Base-by-base conservation (phyloP, 2,113 vertebrate species). In the Grammomys dolichurus region DNA sequence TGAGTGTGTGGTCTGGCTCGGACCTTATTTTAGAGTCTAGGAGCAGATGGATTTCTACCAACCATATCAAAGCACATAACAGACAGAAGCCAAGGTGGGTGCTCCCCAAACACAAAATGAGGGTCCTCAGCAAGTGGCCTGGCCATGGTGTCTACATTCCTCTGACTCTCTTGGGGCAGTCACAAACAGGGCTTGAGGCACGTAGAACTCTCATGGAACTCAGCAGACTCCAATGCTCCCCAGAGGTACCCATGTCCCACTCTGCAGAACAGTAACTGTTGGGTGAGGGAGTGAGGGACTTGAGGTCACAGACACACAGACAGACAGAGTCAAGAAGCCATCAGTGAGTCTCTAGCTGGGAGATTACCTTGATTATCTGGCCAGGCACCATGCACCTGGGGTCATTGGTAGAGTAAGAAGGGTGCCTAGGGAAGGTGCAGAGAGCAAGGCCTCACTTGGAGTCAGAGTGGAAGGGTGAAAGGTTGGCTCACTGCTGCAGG, bases 141-240 rank as follows among this genome's bases (percentile, higher is more conserved):
- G 2, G 24, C n/a, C n/a, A 0, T 0, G 13, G 56, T 4, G 19
- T 19, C 81, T 16, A 73, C n/a, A 28, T 28, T 58, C 24, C 33
- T 51, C 75, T 3, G 40, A 7, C 40, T 36, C 58, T 11, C 9
- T 86, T 54, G 0, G 58, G 73, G 56, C n/a, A 5, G 76, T 63
- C 28, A 80, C 58, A 20, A 43, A 28, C 9, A 0, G 0, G 60
- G 87, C 36, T 70, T 0, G 0, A 1, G 51, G 48, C 7, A 20
- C 36, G 54, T 1, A 11, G 60, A 22, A 9, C 6, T 36, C 67
- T 31, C 6, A 20, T 0, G 1, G 0, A 24, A 1, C n/a, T 54
- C 28, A 48, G 80, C 31, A 65, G 75, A 43, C 43, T 60, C 19
- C 5, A 22, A 4, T 10, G 76, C 9, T 26, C 77, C 63, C 85